Conservation (phyloP, 2,113 vertebrate genomes). For the Callipepla squamata region DNA sequence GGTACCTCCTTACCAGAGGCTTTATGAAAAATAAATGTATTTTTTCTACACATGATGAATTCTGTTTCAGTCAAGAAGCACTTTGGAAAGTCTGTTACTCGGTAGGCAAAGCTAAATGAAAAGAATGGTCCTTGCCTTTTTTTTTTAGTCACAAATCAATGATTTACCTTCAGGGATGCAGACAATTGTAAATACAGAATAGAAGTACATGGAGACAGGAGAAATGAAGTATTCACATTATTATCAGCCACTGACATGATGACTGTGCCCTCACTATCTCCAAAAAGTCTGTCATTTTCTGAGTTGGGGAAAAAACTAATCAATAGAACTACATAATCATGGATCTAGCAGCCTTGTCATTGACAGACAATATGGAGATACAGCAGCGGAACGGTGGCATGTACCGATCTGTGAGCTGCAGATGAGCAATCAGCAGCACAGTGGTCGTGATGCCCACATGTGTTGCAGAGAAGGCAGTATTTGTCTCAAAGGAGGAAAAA, state of each 20-base stretch:
- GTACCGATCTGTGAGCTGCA: neutral
- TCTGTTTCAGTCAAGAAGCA: neutral
- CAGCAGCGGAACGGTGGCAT: neutral
- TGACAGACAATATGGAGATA: neutral
- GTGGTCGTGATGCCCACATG: neutral
- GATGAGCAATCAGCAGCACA: neutral
- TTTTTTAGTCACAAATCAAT: neutral
- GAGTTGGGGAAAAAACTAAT: neutral
- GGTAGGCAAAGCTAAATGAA: neutral
- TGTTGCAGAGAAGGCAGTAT: neutral
- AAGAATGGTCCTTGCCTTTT: neutral
- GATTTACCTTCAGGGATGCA: neutral
- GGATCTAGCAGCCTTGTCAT: neutral
- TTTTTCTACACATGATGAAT: conserved; percentile 1
- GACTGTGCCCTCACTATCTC: neutral
- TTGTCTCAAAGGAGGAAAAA: neutral
- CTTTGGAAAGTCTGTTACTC: neutral
- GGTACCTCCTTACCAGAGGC: neutral
- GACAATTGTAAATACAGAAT: neutral
- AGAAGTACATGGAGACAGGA: neutral
- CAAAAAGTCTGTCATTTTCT: neutral
- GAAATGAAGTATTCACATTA: neutral
- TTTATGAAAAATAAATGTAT: conserved; percentile 3
- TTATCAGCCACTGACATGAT: neutral
- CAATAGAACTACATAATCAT: fast-evolving